Evolutionary conservation across 2,797 vertebrate species (phyloP), one percentile per base, ranked within the genome.

Genomic region (Pseudochaenichthys georgianus): DNA sequence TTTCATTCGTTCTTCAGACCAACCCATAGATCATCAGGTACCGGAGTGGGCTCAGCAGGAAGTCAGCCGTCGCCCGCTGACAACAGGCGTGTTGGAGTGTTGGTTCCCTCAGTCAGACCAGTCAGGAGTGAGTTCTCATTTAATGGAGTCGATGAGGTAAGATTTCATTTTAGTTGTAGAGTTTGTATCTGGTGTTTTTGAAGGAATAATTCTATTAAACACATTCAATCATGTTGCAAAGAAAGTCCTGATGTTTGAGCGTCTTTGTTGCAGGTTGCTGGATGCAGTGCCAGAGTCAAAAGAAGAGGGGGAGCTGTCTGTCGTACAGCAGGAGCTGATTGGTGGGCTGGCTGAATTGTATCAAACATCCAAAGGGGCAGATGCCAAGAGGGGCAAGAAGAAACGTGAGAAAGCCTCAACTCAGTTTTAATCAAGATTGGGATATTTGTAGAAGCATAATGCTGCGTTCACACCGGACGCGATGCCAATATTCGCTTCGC

Each of bases 101-200:
- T 99, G 98, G 98, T 99, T 98, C 82, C 91, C 95, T 78, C 91
- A 94, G 2, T 99, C 96, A 0, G 95, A 97, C 69, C 85, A 93
- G 19, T 96, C 96, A 13, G 98, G 98, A 78, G 95, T 96, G 12
- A 98, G 95, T 80, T 91, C 95, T 8, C 86, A 95, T 85, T 84
- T 99, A 75, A 98, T 99, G 97, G 97, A 99, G 74, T 98, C 96
- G 1, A 96, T 99, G 83, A 96, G 96, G 98, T 99, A 93, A 83
- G 63, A 52, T 53, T 47, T 61, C 2, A 10, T 11, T n/a, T 70
- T 17, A 9, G 23, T 12, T 54, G 2, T 62, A 0, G 42, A 38
- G 1, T 31, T 46, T 48, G 10, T 19, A 21, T 38, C 19, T 23
- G 8, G 12, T 2, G 9, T 23, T n/a, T 70, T 66, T 64, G 42